Conservation (phyloP, 2,888 invertebrate genomes). For the Chalcis sispes region DNA sequence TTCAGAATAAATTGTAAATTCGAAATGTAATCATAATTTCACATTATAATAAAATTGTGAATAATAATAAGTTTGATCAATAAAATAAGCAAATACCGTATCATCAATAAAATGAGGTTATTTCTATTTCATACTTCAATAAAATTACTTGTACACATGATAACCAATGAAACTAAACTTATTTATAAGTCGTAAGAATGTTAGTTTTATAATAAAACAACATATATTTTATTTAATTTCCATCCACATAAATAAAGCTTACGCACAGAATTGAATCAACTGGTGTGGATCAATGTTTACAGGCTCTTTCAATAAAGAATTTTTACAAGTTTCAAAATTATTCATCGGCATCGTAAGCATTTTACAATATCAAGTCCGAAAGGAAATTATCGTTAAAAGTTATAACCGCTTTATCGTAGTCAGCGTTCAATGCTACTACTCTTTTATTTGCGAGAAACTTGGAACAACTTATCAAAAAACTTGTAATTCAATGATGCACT, state of each 20-base stretch:
- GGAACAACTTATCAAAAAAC: not conserved
- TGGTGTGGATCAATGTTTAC: not conserved
- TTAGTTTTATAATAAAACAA: not conserved
- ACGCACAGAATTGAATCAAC: not conserved
- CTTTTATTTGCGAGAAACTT: conserved; percentile 36
- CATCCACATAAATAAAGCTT: not conserved
- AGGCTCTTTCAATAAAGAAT: not conserved
- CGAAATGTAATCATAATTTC: not conserved
- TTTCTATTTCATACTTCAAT: no score
- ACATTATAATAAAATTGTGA: no score
- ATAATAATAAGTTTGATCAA: no score
- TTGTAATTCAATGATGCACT: conserved; percentile 4
- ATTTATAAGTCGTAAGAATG: not conserved
- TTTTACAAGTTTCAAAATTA: not conserved
- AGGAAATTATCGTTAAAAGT: conserved; percentile 21
- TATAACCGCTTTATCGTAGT: conserved; percentile 39
- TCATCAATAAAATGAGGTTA: no score
- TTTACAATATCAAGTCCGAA: not conserved
- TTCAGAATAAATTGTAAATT: no score
- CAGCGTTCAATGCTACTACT: not conserved
- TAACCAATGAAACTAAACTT: no score
- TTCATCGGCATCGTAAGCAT: not conserved
- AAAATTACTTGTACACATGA: no score
- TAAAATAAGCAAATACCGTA: no score
- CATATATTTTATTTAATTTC: not conserved